These are phyloP conservation scores for Trypoxylus dichotomus DNA, from an alignment of 1,140 invertebrate species.

Conservation along the genomic window DNA sequence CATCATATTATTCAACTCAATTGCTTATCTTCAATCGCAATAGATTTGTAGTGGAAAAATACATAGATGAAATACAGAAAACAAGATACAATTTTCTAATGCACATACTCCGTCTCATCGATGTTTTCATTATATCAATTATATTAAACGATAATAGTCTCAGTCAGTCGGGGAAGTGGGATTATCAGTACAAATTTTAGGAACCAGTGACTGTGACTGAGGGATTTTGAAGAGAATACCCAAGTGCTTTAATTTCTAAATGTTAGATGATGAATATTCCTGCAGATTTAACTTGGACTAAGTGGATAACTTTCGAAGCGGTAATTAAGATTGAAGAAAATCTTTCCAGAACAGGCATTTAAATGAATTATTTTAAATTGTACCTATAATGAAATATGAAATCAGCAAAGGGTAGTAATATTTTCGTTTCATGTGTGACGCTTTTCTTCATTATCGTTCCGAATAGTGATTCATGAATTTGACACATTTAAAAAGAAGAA, in stretches of 20 bases:
- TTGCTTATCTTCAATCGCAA: conserved; percentile 2
- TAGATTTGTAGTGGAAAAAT: neutral
- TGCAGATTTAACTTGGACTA: conserved; percentile 52
- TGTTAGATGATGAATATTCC: conserved; percentile 43
- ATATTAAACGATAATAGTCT: conserved; percentile 42
- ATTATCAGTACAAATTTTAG: conserved; percentile 48
- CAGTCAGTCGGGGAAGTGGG: conserved; percentile 4
- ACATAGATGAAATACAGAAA: neutral
- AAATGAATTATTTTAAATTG: neutral
- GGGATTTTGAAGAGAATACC: conserved; percentile 52
- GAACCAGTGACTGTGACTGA: conserved; percentile 45
- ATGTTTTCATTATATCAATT: conserved; percentile 17
- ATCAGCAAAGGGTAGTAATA: too few species aligned
- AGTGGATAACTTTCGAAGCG: conserved; percentile 35
- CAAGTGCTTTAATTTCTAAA: conserved; percentile 51
- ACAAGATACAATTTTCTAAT: neutral
- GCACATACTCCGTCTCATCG: neutral
- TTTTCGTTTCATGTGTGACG: too few species aligned
- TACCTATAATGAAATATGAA: too few species aligned
- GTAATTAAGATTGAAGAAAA: conserved; percentile 32
- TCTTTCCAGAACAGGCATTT: neutral
- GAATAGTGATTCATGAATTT: conserved; percentile 10
- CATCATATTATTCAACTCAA: neutral
- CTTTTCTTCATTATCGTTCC: neutral
- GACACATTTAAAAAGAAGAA: conserved; percentile 6